Percentiles rank a stretch among this genome's conserved stretches.
Evolutionary conservation across 1,140 invertebrate species (phyloP).

Genomic region (Babylonia areolata): DNA sequence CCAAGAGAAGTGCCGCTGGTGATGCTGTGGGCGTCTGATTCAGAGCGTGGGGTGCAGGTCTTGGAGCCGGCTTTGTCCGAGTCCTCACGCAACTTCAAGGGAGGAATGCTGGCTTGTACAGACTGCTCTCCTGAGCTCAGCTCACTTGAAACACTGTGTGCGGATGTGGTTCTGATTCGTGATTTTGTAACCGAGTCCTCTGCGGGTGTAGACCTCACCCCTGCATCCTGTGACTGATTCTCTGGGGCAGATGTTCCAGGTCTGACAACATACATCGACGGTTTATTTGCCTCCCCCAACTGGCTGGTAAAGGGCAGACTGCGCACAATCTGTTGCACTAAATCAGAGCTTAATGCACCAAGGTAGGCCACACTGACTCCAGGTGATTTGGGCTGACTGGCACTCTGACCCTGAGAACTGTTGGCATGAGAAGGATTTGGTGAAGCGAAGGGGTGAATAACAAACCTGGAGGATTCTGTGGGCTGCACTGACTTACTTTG

Average conservation of each 20-base stretch:
- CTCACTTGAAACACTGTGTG: not conserved
- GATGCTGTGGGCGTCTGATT: constrained; percentile 50
- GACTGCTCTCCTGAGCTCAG: constrained; percentile 8
- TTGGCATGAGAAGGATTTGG: not conserved
- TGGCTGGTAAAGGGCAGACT: constrained; percentile 24
- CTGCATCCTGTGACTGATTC: not conserved
- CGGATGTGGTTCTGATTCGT: not conserved
- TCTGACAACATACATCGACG: constrained; percentile 20
- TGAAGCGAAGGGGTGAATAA: not conserved
- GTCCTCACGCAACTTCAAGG: constrained; percentile 2
- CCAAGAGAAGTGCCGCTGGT: constrained; percentile 50
- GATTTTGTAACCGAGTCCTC: not conserved
- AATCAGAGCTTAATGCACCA: not conserved
- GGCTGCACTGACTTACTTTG: not conserved
- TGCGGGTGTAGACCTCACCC: not conserved
- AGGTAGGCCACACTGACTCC: constrained; percentile 21
- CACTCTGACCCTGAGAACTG: not conserved
- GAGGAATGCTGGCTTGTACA: not conserved
- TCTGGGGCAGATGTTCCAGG: not conserved
- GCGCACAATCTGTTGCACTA: constrained; percentile 31
- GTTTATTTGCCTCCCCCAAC: constrained; percentile 7
- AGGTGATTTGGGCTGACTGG: not conserved
- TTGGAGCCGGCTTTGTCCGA: not conserved
- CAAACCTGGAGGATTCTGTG: not conserved
- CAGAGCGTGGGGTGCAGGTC: constrained; percentile 28